Evolutionary conservation across 2,888 invertebrate genomes (phyloP).

Genomic region (Cerastoderma edule): DNA sequence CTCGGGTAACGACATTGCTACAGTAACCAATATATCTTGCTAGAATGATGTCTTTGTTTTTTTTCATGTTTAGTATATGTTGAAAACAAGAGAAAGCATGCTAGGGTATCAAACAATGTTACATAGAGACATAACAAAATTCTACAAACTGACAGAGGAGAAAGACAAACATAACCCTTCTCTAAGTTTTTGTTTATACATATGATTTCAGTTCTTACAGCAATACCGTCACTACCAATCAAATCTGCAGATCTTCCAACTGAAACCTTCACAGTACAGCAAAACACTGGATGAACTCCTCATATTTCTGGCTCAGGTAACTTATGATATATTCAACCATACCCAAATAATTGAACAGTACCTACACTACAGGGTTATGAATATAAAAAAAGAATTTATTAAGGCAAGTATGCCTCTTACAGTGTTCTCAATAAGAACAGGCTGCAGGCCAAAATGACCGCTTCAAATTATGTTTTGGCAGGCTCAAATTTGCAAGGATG

Average conservation of each 20-base stretch:
- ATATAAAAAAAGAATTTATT: too few relatives aligned
- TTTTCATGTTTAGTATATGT: background rate
- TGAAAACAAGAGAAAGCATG: background rate
- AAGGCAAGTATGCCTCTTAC: too few relatives aligned
- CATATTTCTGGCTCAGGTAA: constrained; percentile 95
- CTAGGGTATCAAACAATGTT: background rate
- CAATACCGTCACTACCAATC: constrained; percentile 96
- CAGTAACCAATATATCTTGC: too few relatives aligned
- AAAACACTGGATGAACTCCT: constrained; percentile 85
- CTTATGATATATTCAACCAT: background rate
- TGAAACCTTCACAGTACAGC: constrained; percentile 93
- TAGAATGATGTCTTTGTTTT: background rate
- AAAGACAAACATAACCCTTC: background rate
- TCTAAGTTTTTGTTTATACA: background rate
- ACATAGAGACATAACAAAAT: background rate
- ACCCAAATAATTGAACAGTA: too few relatives aligned
- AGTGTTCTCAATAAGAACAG: too few relatives aligned
- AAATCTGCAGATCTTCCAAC: constrained; percentile 93
- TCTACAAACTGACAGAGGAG: background rate
- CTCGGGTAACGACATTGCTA: too few relatives aligned
- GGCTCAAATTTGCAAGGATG: too few relatives aligned
- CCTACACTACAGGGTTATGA: too few relatives aligned
- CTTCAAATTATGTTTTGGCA: too few relatives aligned
- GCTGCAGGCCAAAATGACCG: too few relatives aligned
- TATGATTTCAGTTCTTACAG: constrained; percentile 89